These are phyloP conservation scores for Zootermopsis nevadensis DNA, from an alignment of 2,888 invertebrate genomes.

Conservation along the genomic window DNA sequence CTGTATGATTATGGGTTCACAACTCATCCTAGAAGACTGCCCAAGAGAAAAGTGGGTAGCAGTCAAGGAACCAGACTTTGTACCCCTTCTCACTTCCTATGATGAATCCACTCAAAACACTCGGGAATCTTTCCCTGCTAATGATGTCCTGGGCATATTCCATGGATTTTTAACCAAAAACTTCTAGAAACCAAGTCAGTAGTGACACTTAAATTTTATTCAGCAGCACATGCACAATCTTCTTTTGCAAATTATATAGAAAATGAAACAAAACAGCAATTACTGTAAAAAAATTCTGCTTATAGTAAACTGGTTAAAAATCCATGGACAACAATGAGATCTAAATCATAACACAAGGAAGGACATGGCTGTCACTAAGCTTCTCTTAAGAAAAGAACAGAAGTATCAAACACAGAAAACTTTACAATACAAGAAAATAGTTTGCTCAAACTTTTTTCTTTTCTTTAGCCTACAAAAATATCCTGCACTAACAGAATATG, in stretches of 20 bases:
- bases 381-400: conserved; percentile 36
- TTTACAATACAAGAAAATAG: conserved; percentile 46
- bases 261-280: background rate
- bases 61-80: background rate
- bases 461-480: conserved; percentile 29
- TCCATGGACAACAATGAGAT: conserved; percentile 20
- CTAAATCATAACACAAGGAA: conserved; percentile 25
- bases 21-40: conserved; percentile 25
- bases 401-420: conserved; percentile 49
- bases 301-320: conserved; percentile 6
- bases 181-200: background rate
- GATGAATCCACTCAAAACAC: background rate
- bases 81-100: background rate
- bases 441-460: conserved; percentile 11
- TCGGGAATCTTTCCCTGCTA: background rate
- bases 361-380: background rate
- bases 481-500: conserved; percentile 20
- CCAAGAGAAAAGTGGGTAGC: conserved; percentile 29
- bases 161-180: conserved; percentile 15
- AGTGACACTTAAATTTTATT: background rate
- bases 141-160: background rate
- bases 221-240: background rate
- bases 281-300: background rate
- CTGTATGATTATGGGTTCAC: conserved; percentile 19
- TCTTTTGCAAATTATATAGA: background rate